phyloP scores from a whole-genome alignment of 1,140 invertebrate genomes.

The Panagrolaimus sp. region DNA sequence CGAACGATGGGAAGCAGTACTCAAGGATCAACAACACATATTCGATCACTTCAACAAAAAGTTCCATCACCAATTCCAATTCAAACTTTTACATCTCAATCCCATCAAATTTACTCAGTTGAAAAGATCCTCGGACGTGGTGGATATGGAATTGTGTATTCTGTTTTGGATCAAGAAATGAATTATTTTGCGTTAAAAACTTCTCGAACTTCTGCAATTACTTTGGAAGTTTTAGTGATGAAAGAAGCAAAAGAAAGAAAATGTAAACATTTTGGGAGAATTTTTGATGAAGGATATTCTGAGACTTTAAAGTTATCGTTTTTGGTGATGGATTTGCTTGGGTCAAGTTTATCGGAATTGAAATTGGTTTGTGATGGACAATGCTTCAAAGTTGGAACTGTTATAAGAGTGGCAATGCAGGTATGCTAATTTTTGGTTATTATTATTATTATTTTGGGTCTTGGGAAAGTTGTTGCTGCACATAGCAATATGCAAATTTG shows the following conservation, averaged over 20 bases:
- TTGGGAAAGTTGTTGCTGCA: too few relatives aligned
- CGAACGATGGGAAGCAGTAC: too few relatives aligned
- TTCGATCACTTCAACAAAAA: too few relatives aligned
- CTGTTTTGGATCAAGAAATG: not conserved
- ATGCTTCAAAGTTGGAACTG: not conserved
- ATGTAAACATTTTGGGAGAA: constrained; percentile 1
- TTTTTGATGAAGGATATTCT: constrained; percentile 3
- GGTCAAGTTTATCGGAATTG: not conserved
- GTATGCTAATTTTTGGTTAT: not conserved
- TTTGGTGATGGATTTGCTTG: not conserved
- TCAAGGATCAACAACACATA: too few relatives aligned
- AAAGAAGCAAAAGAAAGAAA: not conserved
- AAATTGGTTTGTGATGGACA: not conserved
- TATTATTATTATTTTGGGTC: too few relatives aligned
- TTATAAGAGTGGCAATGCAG: constrained; percentile 3
- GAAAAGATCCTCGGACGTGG: not conserved
- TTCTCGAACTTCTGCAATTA: not conserved
- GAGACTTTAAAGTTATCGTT: not conserved
- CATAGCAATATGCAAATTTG: too few relatives aligned
- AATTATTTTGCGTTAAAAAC: constrained; percentile 6
- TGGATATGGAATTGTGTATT: constrained; percentile 3
- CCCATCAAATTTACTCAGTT: not conserved
- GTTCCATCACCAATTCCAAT: too few relatives aligned
- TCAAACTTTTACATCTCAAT: too few relatives aligned
- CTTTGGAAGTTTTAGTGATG: not conserved